Conservation (phyloP, 2,113 vertebrate species). For the Lepus americanus region DNA sequence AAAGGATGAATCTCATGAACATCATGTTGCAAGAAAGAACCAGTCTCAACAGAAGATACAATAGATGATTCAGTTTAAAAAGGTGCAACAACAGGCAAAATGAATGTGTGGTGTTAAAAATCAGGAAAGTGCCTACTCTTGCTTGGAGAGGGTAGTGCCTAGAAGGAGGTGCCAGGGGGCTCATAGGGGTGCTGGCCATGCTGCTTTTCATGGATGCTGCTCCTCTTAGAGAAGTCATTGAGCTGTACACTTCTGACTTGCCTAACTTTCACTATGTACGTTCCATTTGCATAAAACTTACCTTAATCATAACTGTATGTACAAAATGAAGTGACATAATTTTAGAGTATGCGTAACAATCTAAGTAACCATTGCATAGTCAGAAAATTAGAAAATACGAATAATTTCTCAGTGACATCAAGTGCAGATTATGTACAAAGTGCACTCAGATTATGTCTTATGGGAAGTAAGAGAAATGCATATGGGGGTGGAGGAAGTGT, state of each 20-base stretch:
- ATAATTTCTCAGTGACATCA: background rate
- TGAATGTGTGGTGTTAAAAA: background rate
- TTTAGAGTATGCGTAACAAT: background rate
- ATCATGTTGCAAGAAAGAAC: background rate
- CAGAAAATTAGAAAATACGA: background rate
- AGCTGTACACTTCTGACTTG: background rate
- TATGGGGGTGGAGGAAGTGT: background rate
- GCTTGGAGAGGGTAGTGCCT: background rate
- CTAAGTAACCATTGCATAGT: background rate
- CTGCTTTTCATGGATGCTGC: too few relatives aligned
- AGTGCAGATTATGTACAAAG: background rate
- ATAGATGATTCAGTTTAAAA: background rate
- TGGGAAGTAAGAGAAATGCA: background rate
- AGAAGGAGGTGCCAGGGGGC: background rate
- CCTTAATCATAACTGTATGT: background rate
- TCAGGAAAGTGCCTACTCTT: background rate
- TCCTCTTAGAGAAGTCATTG: background rate
- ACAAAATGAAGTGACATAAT: background rate
- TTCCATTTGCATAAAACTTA: background rate
- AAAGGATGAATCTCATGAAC: background rate
- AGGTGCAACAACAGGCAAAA: background rate
- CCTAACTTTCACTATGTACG: background rate
- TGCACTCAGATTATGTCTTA: background rate
- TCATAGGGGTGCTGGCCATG: background rate
- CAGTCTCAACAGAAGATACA: background rate